Percentiles rank a stretch among this genome's conserved stretches.
Conservation (phyloP, 2,888 invertebrate species). For the Serripes groenlandicus region DNA sequence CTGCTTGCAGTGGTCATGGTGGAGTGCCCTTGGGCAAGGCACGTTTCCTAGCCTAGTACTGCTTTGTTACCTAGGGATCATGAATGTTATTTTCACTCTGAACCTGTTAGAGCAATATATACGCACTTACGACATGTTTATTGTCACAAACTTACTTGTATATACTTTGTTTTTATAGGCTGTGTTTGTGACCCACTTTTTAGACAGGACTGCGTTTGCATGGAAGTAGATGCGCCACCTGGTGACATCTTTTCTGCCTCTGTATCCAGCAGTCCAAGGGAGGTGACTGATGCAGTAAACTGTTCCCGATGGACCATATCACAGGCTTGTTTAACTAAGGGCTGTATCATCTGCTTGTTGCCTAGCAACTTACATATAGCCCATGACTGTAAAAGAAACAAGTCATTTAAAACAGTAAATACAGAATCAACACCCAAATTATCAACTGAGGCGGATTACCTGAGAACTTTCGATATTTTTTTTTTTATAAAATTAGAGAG, state of each 20-base stretch:
- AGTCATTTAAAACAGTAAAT: too few species aligned
- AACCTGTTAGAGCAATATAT: neutral
- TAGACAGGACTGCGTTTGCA: neutral
- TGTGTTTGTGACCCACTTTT: constrained; percentile 9
- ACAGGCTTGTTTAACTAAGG: constrained; percentile 87
- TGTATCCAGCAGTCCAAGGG: constrained; percentile 87
- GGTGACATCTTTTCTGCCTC: neutral
- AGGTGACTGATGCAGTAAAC: constrained; percentile 89
- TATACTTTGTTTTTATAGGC: constrained; percentile 69
- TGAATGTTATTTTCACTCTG: too few species aligned
- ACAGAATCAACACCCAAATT: too few species aligned
- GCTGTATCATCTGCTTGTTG: constrained; percentile 80
- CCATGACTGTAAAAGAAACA: constrained; percentile 83
- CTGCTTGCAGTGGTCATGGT: too few species aligned
- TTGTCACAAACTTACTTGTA: constrained; percentile 68
- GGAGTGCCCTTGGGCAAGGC: too few species aligned
- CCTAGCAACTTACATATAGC: constrained; percentile 83
- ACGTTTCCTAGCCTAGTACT: too few species aligned
- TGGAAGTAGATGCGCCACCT: constrained; percentile 25
- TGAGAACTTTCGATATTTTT: too few species aligned
- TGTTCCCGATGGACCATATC: constrained; percentile 89
- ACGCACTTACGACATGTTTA: neutral
- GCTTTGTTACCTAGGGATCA: too few species aligned
- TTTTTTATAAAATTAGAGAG: too few species aligned
- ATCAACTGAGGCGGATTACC: too few species aligned